Evolutionary conservation across 2,888 invertebrate species (phyloP).

Genomic region (Biston stratarius): DNA sequence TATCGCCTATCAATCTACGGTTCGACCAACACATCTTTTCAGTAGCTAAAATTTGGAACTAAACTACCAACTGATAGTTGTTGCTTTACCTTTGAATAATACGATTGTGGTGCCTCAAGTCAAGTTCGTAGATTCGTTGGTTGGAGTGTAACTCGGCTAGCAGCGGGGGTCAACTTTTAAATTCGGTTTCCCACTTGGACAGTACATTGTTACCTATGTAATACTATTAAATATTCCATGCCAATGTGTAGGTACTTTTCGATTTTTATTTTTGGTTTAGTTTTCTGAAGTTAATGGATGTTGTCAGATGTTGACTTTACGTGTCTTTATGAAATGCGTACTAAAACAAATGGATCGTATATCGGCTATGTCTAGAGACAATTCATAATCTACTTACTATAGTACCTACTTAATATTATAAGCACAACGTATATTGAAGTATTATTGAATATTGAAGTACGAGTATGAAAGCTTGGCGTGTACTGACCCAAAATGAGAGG

Average conservation of each 20-base stretch:
- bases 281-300: constrained; percentile 17
- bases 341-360: too few species aligned
- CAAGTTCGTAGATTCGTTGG: not conserved
- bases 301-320: constrained; percentile 4
- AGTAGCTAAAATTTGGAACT: not conserved
- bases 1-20: constrained; percentile 81
- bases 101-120: constrained; percentile 29
- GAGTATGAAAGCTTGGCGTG: too few species aligned
- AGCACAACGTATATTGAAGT: too few species aligned
- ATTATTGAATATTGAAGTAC: too few species aligned
- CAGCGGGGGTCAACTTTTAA: constrained; percentile 78
- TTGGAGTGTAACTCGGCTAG: constrained; percentile 50
- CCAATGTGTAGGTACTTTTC: not conserved
- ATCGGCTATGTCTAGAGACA: too few species aligned
- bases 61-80: not conserved
- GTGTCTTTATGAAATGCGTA: too few species aligned
- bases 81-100: not conserved
- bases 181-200: constrained; percentile 58
- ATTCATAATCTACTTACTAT: too few species aligned
- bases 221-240: too few species aligned
- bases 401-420: too few species aligned
- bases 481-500: too few species aligned
- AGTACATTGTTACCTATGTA: constrained; percentile 34
- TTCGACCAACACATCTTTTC: not conserved
- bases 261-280: constrained; percentile 31